Evolutionary conservation across 2,113 vertebrate species (phyloP), one percentile per base, ranked within the genome.

Genomic region (Phyllostomus discolor): DNA sequence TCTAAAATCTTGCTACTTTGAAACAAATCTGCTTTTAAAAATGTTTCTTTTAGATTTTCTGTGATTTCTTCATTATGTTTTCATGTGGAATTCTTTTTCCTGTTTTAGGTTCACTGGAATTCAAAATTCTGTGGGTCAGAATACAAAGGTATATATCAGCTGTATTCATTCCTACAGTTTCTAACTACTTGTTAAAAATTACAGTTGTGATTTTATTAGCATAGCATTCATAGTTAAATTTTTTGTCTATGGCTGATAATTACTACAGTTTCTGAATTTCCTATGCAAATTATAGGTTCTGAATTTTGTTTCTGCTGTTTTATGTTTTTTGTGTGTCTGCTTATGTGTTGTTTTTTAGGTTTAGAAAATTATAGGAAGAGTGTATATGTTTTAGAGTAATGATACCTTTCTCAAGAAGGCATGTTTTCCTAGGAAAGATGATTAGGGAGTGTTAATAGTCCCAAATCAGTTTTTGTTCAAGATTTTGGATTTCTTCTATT

Each of bases 221-320:
- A 20, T 52, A 35, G 26, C 52, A 79, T 67, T 90, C 2, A 8
- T 72, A 70, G 38, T 86, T 78, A 17, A 41, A 10, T 28, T 81
- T 62, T 8, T 85, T 79, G 19, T 88, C 50, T 94, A 10, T 90
- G 16, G 35, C 41, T 52, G 48, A 84, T 76, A 64, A 92, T 86
- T 97, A 90, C 81, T 97, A 9, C 17, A 86, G 11, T 90, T 96
- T 86, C 35, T 75, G 35, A 70, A 48, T 64, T 89, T 78, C 88
- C 33, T 38, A 35, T 28, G 22, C 67, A 75, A 67, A 92, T 75
- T 97, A 8, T 7, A 85, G 12, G 85, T 96, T 88, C 46, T 78
- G n/a, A 67, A 43, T 66, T 90, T 80, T 89, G 8, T 66, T 83
- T 94, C 38, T 91, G 62, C 24, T 66, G 35, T 59, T 28, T 88